phyloP scores from a whole-genome alignment of 1,140 invertebrate species.

The Dinoponera quadriceps region DNA sequence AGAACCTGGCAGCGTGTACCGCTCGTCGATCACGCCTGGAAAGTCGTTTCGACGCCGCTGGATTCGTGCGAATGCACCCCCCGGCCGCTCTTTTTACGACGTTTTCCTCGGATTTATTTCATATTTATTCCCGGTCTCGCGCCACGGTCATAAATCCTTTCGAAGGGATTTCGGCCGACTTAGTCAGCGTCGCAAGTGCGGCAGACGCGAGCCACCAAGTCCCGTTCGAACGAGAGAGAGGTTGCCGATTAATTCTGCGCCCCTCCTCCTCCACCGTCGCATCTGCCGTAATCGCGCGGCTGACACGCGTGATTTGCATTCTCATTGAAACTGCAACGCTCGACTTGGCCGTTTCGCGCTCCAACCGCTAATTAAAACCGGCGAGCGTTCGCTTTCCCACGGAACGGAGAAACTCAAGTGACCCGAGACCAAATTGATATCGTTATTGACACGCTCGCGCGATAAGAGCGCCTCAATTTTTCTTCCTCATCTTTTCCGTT shows the following conservation, averaged over 20 bases:
- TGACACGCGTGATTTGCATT: slow-evolving; percentile 35
- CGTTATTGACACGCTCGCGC: too few relatives aligned
- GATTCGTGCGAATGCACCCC: background rate
- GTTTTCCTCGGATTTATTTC: slow-evolving; percentile 24
- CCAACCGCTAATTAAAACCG: background rate
- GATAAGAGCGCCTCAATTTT: too few relatives aligned
- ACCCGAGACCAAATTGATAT: too few relatives aligned
- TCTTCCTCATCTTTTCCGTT: too few relatives aligned
- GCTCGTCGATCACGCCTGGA: background rate
- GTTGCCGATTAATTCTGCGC: background rate
- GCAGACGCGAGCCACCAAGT: background rate
- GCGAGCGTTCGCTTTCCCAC: background rate
- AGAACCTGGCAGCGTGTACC: background rate
- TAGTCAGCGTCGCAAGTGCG: background rate
- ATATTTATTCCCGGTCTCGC: slow-evolving; percentile 1
- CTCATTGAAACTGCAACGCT: slow-evolving; percentile 13
- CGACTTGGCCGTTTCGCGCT: background rate
- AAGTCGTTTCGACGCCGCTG: slow-evolving; percentile 5
- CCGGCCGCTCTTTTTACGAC: background rate
- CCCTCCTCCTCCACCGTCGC: slow-evolving; percentile 5
- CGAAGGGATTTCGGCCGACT: slow-evolving; percentile 29
- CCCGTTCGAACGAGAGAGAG: slow-evolving; percentile 11
- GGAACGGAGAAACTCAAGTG: background rate
- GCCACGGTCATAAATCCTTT: slow-evolving; percentile 5
- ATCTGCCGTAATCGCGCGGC: slow-evolving; percentile 12